Percentiles rank a stretch among this genome's conserved stretches.
These are phyloP conservation scores for Acromyrmex heyeri DNA, from an alignment of 1,140 invertebrate species.

Conservation along the genomic window DNA sequence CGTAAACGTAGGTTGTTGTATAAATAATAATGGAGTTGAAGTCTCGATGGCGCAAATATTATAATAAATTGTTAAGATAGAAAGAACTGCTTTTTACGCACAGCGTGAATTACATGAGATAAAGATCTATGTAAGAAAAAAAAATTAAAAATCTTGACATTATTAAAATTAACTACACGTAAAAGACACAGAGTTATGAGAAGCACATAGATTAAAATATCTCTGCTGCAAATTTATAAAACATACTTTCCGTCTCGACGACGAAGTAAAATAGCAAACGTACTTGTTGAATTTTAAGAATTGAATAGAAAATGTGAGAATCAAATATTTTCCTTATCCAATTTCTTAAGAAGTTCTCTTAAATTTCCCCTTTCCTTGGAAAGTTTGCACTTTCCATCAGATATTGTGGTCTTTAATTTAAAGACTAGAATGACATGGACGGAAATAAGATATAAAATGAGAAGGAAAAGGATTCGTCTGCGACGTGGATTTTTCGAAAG, in stretches of 20 bases:
- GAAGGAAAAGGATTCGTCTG: not conserved
- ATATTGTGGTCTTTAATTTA: conserved; percentile 34
- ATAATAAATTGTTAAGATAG: conserved; percentile 30
- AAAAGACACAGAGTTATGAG: conserved; percentile 1
- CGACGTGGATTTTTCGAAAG: conserved; percentile 31
- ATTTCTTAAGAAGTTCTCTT: conserved; percentile 3
- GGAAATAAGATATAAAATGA: conserved; percentile 13
- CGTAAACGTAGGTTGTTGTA: conserved; percentile 14
- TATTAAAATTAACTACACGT: not conserved
- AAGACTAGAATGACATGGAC: not conserved
- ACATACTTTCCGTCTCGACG: not conserved
- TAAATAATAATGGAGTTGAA: conserved; percentile 48
- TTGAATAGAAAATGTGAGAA: not conserved
- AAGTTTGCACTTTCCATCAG: conserved; percentile 1
- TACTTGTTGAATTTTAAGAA: conserved; percentile 7
- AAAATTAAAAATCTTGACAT: too few species aligned
- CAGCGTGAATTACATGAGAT: not conserved
- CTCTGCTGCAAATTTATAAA: not conserved
- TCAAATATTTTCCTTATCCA: conserved; percentile 2
- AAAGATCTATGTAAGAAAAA: not conserved
- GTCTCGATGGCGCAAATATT: conserved; percentile 21
- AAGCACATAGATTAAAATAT: not conserved
- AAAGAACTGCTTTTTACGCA: not conserved
- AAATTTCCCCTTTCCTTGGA: not conserved
- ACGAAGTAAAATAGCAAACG: not conserved